Base-by-base conservation (phyloP, 2,797 vertebrate genomes). In the Spheniscus humboldti region DNA sequence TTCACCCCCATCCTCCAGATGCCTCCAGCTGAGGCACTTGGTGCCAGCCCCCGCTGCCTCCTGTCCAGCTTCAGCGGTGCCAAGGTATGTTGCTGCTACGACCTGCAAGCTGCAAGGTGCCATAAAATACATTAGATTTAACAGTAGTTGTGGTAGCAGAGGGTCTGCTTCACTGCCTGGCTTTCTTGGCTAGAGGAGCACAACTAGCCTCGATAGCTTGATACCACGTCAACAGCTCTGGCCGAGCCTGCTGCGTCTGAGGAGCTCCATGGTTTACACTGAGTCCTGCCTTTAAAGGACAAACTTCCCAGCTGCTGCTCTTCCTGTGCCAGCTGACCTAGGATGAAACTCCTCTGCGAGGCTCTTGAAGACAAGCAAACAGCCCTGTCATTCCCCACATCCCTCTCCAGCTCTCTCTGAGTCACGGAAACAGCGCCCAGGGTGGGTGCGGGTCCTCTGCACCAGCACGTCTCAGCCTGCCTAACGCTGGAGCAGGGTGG, bases 201-300 rank as follows among this genome's bases (percentile, higher is more conserved):
- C 27, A 75, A 77, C 37, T 33, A 66, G 16, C 35, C 48, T 72
- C 2, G 0, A 8, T 8, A 79, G 39, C 56, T 69, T 6, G 1
- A 25, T 50, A 66, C 33, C 5, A 2, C 0, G 0, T 33, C 0
- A 0, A 47, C 11, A 67, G 39, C 72, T 76, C 55, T 12, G 52
- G 25, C n/a, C 0, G 0, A 91, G 63, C 41, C 43, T 6, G 1
- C 73, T 56, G 45, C 0, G 0, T 37, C n/a, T 4, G 1, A 92
- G 74, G 25, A 77, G 5, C 56, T 59, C 13, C 31, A 5, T 19
- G 52, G 47, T 66, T 72, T 90, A 79, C 27, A 18, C 31, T 2
- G 25, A 45, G 45, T 66, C 43, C 66, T 86, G 86, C 92, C 91
- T 87, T 91, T 96, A 88, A 92, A 94, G 86, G 64, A 89, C 68